These are phyloP conservation scores for Hepsetus odoe DNA, from an alignment of 2,113 vertebrate genomes.

Conservation along the genomic window DNA sequence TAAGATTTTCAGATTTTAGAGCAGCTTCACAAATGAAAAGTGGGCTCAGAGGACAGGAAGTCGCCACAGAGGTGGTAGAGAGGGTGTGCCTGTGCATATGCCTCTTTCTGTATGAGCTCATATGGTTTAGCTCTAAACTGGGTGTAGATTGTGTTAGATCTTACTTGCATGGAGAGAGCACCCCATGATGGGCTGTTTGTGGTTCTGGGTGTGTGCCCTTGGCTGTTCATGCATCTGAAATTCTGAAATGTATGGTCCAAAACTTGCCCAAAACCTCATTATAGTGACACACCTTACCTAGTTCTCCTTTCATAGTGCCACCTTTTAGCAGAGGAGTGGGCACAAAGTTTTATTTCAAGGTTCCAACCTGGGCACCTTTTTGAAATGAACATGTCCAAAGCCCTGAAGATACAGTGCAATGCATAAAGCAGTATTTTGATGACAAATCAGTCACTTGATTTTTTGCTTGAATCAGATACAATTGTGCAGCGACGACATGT, in stretches of 20 bases:
- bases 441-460: not conserved
- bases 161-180: conserved; percentile 54
- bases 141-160: conserved; percentile 43
- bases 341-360: not conserved
- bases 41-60: conserved; percentile 52
- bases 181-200: conserved; percentile 67
- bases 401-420: not conserved
- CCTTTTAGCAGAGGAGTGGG: conserved; percentile 15
- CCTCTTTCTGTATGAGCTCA: conserved; percentile 71
- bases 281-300: conserved; percentile 73
- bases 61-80: conserved; percentile 61
- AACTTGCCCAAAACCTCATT: conserved; percentile 69
- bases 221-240: conserved; percentile 68
- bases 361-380: not conserved
- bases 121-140: conserved; percentile 72
- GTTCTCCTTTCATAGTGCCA: conserved; percentile 51
- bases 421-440: not conserved
- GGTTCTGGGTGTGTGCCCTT: conserved; percentile 75
- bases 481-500: not conserved
- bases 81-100: conserved; percentile 69
- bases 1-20: not conserved
- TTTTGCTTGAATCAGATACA: not conserved
- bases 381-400: not conserved
- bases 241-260: conserved; percentile 68
- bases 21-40: conserved; percentile 2